Base-by-base conservation (phyloP, 37 sponge, comb jelly and placozoan genomes). In the Tethya wilhelma region DNA sequence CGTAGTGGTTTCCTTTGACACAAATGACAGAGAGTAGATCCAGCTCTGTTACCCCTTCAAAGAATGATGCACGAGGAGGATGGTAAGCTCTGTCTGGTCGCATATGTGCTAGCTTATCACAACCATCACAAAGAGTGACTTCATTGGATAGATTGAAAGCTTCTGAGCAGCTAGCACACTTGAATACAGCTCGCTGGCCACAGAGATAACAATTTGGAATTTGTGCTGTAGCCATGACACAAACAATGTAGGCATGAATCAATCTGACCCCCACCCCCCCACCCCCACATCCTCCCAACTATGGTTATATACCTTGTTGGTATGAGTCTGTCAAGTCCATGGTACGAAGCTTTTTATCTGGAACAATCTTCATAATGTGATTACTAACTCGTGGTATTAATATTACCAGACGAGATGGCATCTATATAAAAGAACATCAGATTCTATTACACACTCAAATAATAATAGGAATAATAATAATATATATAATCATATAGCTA, bases 1-100 rank as follows among this genome's bases (percentile, higher is more conserved):
- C 95, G 64, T 98, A 95, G 75, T 98, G 98, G 78, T 93, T 98
- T 60, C 89, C 95, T 71, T 95, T 93, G 55, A 95, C 93, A 44
- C 96, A 93, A 44, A 98, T 67, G 26, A 98, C 96, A 59, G 98
- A 95, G 56, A 92, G 68, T 22, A 98, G 76, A 53, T 95, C 88
- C 81, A 96, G 40, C 23, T 72, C 25, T 38, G 66, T 64, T 17
- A 44, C n/a, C n/a, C n/a, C n/a, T n/a, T n/a, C n/a, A n/a, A n/a
- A n/a, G n/a, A n/a, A n/a, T n/a, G n/a, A n/a, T n/a, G n/a, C n/a
- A n/a, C n/a, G n/a, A n/a, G n/a, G n/a, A 8, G 5, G 62, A 67
- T 67, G 67, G 19, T 44, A 4, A 20, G 40, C 42, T 17, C 71
- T n/a, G 17, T n/a, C 7, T 26, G 45, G 32, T 22, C 19, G 45